phyloP scores from a whole-genome alignment of 1,140 invertebrate species.

The Uloborus diversus region DNA sequence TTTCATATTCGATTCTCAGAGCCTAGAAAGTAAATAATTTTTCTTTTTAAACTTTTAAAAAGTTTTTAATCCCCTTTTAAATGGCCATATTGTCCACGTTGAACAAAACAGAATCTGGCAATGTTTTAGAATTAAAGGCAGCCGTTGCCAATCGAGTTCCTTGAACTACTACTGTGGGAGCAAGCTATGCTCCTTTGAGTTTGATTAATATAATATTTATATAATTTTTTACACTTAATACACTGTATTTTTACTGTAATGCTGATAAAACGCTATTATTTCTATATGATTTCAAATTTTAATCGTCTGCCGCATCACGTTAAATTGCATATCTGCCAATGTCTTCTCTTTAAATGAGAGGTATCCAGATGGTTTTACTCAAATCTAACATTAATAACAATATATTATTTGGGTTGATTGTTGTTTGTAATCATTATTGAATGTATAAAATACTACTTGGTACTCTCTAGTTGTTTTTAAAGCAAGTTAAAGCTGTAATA shows the following conservation, averaged over 20 bases:
- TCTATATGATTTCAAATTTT: not conserved
- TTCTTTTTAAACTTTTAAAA: no score
- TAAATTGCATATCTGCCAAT: not conserved
- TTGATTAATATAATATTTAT: not conserved
- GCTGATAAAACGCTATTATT: not conserved
- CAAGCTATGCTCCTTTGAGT: not conserved
- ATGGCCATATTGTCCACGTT: no score
- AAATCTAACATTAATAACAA: not conserved
- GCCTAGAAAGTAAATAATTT: no score
- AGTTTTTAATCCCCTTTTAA: no score
- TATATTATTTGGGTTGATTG: not conserved
- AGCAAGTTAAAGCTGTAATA: not conserved
- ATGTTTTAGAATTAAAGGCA: constrained; percentile 4
- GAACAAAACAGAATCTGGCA: constrained; percentile 43
- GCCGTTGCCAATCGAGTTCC: constrained; percentile 50
- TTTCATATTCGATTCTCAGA: no score
- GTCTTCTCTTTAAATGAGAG: not conserved
- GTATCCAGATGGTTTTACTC: constrained; percentile 28
- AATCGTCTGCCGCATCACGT: not conserved
- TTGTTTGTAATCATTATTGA: not conserved
- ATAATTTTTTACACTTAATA: not conserved
- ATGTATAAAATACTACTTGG: not conserved
- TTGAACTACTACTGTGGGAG: constrained; percentile 39
- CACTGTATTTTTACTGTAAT: not conserved
- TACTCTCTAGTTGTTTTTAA: not conserved